A percentile compares a stretch with the other conserved stretches of the same genome.
phyloP scores from a whole-genome alignment of 1,140 invertebrate species.

The Nasonia giraulti region DNA sequence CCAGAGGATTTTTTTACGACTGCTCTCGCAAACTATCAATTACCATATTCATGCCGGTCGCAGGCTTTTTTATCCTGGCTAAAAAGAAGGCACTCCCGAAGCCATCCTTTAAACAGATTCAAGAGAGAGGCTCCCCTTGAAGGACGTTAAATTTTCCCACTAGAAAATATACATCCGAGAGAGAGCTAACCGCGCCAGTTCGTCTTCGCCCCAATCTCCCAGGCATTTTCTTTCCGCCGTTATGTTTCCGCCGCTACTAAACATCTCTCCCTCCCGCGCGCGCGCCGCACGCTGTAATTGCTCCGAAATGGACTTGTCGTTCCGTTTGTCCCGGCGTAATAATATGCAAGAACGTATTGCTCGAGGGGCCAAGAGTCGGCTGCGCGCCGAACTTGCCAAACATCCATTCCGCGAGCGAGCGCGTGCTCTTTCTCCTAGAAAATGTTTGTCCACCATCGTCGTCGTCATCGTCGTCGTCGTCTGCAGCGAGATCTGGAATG shows the following conservation, averaged over 20 bases:
- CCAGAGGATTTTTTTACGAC: background rate
- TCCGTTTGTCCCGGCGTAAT: conserved; percentile 14
- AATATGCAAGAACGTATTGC: conserved; percentile 48
- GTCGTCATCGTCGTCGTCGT: background rate
- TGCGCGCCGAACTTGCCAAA: conserved; percentile 28
- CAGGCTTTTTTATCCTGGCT: background rate
- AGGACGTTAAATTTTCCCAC: conserved; percentile 10
- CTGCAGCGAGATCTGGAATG: conserved; percentile 26
- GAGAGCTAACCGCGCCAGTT: background rate
- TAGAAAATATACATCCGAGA: background rate
- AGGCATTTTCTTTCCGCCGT: background rate
- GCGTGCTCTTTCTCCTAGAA: conserved; percentile 6
- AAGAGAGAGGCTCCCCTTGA: background rate
- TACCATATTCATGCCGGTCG: background rate
- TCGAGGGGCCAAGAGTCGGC: background rate
- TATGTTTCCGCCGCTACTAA: background rate
- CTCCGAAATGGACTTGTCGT: conserved; percentile 40
- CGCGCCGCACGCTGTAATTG: conserved; percentile 34
- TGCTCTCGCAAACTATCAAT: background rate
- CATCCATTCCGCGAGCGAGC: conserved; percentile 15
- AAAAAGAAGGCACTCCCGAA: background rate
- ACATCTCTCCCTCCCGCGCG: background rate
- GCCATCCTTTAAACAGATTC: background rate
- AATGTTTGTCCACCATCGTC: conserved; percentile 30
- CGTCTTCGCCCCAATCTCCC: background rate